Conservation (phyloP, 2,888 invertebrate genomes). For the Machimus atricapillus region DNA sequence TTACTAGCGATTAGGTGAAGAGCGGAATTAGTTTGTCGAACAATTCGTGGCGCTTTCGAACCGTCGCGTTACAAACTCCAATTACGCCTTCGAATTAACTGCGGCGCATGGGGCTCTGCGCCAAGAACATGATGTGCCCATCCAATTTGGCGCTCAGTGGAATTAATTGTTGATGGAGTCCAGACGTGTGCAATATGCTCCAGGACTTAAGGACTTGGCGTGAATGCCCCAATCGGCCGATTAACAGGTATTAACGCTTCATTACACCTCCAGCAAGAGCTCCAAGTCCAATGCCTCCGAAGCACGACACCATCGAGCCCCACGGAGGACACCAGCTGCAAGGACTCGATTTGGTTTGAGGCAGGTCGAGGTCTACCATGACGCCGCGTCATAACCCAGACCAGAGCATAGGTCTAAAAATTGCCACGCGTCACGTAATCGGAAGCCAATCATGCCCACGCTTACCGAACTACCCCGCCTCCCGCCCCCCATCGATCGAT, state of each 20-base stretch:
- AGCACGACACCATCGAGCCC: background rate
- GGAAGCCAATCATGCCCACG: background rate
- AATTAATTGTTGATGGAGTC: slow-evolving; percentile 23
- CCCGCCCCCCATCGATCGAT: background rate
- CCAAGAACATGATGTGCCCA: slow-evolving; percentile 10
- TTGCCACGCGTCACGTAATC: slow-evolving; percentile 28
- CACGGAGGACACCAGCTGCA: background rate
- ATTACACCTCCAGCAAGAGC: slow-evolving; percentile 2
- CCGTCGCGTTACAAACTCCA: slow-evolving; percentile 11
- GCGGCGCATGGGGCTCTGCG: background rate
- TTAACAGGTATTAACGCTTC: slow-evolving; percentile 38
- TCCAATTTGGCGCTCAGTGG: slow-evolving; percentile 22
- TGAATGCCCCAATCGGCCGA: slow-evolving; percentile 24
- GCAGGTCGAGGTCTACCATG: slow-evolving; percentile 11
- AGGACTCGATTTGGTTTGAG: background rate
- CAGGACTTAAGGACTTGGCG: slow-evolving; percentile 5
- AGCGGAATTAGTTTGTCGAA: slow-evolving; percentile 7
- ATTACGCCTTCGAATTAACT: background rate
- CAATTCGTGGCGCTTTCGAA: background rate
- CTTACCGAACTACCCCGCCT: background rate
- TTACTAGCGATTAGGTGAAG: slow-evolving; percentile 6
- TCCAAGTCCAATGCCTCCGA: background rate
- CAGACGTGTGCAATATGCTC: background rate
- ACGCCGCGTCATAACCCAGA: background rate
- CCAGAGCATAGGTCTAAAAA: background rate